Conservation (phyloP, 2,797 vertebrate species). For the Chelonia mydas region DNA sequence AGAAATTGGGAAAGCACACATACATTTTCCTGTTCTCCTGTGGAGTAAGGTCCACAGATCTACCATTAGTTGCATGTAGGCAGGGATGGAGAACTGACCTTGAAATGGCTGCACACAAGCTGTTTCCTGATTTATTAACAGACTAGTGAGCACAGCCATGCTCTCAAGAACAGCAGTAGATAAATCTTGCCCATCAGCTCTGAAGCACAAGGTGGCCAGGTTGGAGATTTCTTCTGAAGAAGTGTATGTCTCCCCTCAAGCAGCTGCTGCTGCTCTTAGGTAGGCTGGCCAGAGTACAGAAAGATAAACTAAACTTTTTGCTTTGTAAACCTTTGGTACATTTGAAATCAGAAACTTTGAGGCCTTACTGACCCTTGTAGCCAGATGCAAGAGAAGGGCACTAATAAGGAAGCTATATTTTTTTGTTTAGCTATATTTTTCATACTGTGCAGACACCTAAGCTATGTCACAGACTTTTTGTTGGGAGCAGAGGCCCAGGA, state of each 20-base stretch:
- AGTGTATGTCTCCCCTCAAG: neutral
- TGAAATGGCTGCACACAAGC: slow-evolving; percentile 33
- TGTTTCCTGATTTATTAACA: slow-evolving; percentile 16
- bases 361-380: neutral
- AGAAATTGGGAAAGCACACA: neutral
- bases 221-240: neutral
- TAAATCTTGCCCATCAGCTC: neutral
- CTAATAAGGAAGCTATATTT: neutral
- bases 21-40: neutral
- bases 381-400: neutral
- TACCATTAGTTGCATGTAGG: neutral
- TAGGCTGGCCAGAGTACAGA: neutral
- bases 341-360: neutral
- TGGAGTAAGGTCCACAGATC: neutral
- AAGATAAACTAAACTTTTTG: neutral
- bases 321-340: neutral
- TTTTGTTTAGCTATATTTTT: neutral
- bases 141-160: neutral
- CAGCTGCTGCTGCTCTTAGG: neutral
- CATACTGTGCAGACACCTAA: neutral
- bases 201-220: neutral
- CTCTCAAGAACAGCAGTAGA: slow-evolving; percentile 11
- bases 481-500: neutral
- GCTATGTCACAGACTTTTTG: neutral
- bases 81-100: slow-evolving; percentile 14